phyloP scores from a whole-genome alignment of 2,888 invertebrate species.

The Hydrotaea diabolus region DNA sequence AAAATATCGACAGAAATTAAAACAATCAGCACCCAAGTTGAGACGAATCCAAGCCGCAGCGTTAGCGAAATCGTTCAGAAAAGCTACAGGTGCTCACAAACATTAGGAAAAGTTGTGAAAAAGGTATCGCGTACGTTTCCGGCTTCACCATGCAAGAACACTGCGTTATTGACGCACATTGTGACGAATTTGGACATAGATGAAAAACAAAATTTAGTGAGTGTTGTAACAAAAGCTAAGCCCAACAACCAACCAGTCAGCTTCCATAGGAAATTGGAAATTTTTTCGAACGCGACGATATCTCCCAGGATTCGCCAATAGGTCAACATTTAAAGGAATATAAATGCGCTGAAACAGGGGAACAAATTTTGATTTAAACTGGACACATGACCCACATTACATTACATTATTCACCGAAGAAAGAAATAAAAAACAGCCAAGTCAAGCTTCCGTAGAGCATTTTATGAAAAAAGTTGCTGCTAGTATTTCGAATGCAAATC shows the following conservation, averaged over 20 bases:
- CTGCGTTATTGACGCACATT: too few species aligned
- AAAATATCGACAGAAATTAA: constrained; percentile 46
- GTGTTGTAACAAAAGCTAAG: too few species aligned
- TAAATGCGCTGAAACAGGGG: constrained; percentile 10
- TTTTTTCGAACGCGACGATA: constrained; percentile 14
- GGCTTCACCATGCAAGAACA: too few species aligned
- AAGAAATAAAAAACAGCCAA: too few species aligned
- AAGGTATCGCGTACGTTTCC: too few species aligned
- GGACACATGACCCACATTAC: background rate
- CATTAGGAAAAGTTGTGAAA: constrained; percentile 27
- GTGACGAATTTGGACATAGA: too few species aligned
- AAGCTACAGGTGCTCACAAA: constrained; percentile 47
- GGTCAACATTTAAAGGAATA: background rate
- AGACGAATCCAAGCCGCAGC: constrained; percentile 31
- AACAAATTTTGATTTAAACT: too few species aligned
- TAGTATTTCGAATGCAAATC: too few species aligned
- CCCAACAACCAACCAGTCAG: too few species aligned
- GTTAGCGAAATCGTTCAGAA: constrained; percentile 46
- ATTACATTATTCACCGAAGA: constrained; percentile 7
- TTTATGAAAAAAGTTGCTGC: background rate
- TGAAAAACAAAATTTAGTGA: too few species aligned
- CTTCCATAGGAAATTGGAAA: constrained; percentile 4
- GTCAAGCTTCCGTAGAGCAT: too few species aligned
- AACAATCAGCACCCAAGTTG: background rate
- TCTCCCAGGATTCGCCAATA: constrained; percentile 10